Conservation (phyloP, 2,888 invertebrate species). For the Coronaproctus castanopsis region DNA sequence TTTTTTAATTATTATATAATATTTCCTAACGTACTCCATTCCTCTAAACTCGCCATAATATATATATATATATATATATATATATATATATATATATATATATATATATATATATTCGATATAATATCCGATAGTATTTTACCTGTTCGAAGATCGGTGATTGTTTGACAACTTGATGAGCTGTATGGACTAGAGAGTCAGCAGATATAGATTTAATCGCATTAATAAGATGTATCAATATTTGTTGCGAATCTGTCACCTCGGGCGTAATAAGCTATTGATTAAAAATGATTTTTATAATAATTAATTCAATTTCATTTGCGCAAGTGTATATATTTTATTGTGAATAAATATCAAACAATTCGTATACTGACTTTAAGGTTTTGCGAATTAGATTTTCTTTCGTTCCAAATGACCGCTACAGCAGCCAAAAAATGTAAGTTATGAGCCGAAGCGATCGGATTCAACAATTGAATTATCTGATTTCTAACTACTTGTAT, state of each 20-base stretch:
- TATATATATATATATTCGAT: too few relatives aligned
- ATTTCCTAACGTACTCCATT: too few relatives aligned
- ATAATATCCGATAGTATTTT: too few relatives aligned
- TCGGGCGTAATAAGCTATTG: slow-evolving; percentile 28
- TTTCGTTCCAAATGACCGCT: slow-evolving; percentile 67
- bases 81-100: too few relatives aligned
- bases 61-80: too few relatives aligned
- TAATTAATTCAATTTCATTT: too few relatives aligned
- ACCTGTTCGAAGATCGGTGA: slow-evolving; percentile 36
- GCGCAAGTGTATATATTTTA: too few relatives aligned
- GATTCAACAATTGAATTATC: slow-evolving; percentile 60
- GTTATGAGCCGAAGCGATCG: slow-evolving; percentile 63
- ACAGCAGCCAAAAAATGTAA: slow-evolving; percentile 60
- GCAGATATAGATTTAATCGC: slow-evolving; percentile 65
- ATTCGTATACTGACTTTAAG: too few relatives aligned
- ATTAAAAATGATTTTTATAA: too few relatives aligned
- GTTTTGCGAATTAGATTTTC: slow-evolving; percentile 27
- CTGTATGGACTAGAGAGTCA: slow-evolving; percentile 60
- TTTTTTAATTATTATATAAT: too few relatives aligned
- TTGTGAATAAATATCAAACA: too few relatives aligned
- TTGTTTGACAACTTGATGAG: slow-evolving; percentile 59
- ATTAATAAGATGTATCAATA: slow-evolving; percentile 55
- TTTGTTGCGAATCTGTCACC: slow-evolving; percentile 45
- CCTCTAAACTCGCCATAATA: too few relatives aligned
- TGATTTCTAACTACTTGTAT: slow-evolving; percentile 52